Percentiles rank a stretch among this genome's conserved stretches.
These are phyloP conservation scores for Ploceus nigricollis DNA, from an alignment of 2,113 vertebrate species.

Conservation along the genomic window DNA sequence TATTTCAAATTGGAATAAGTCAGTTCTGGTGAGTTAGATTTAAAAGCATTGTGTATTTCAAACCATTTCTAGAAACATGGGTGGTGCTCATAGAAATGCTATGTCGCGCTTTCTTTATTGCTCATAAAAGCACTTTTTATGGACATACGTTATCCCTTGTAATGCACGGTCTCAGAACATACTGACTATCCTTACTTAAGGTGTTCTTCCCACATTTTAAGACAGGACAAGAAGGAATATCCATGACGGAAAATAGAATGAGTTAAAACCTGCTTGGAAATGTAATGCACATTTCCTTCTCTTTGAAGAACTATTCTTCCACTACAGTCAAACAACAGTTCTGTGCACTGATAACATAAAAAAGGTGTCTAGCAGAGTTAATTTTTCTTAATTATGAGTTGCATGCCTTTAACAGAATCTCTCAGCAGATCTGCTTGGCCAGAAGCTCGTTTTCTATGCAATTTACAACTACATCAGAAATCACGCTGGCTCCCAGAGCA, in stretches of 20 bases:
- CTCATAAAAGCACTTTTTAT: background rate
- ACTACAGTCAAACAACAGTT: background rate
- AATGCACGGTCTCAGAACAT: background rate
- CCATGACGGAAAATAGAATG: background rate
- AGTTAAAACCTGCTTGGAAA: background rate
- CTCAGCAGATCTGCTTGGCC: background rate
- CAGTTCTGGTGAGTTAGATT: background rate
- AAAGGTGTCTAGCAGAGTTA: background rate
- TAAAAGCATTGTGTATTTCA: background rate
- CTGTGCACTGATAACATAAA: background rate
- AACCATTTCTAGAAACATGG: background rate
- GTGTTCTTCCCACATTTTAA: background rate
- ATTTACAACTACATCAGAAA: background rate
- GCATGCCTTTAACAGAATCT: background rate
- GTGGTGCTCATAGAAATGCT: background rate
- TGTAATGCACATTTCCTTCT: background rate
- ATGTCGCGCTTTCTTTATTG: background rate
- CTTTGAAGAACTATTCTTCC: background rate
- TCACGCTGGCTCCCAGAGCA: background rate
- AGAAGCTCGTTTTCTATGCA: background rate
- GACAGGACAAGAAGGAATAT: background rate
- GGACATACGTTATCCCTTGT: background rate
- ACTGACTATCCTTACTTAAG: background rate
- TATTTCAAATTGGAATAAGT: background rate
- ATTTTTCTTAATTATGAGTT: background rate